Base-by-base conservation (phyloP, 2,888 invertebrate species). In the Philopedon plagiatum region DNA sequence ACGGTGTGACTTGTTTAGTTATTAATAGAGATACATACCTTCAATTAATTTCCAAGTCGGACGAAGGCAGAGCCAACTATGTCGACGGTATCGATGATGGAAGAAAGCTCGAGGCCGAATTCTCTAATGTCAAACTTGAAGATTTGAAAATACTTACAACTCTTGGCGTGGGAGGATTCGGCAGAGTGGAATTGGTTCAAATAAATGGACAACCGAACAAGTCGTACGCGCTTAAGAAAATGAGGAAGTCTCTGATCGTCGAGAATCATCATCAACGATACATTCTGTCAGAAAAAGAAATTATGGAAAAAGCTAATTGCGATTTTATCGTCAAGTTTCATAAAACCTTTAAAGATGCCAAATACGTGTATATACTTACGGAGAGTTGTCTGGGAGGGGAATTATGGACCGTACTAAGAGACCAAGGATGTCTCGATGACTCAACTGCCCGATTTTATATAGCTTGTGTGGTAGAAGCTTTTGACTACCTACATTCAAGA, bases 221-320 rank as follows among this genome's bases (percentile, higher is more conserved):
- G 69, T 94, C 95, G 7, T 97, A 93, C 85, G 98, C 98, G 0
- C 86, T 99, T 78, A 99, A 99, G 84, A 96, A 98, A 83, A 96
- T 99, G 95, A 99, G 98, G 88, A 99, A 99, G 84, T 93, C 95
- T 64, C 96, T 96, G 88, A 99, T 99, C 83, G 98, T 99, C 70
- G 99, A 99, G 84, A 99, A 99, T 0, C 90, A 98, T 71, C 99
- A 99, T 84, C 98, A 99, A 83, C 98, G 98, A 83, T 99, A 99
- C 86, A 98, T 99, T 75, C 96, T 98, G 94, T 98, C 97, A 29
- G 99, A 99, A 86, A 98, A 99, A 86, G 95, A 95, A 85, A 99
- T 99, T 63, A 98, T 99, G 97, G 93, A 94, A 71, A 95, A 95
- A 83, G 95, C 97, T 77, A 95, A 97, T 86, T 96, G 95, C 85